These are phyloP conservation scores for Choristoneura fumiferana DNA, from an alignment of 1,140 invertebrate species.

Conservation along the genomic window DNA sequence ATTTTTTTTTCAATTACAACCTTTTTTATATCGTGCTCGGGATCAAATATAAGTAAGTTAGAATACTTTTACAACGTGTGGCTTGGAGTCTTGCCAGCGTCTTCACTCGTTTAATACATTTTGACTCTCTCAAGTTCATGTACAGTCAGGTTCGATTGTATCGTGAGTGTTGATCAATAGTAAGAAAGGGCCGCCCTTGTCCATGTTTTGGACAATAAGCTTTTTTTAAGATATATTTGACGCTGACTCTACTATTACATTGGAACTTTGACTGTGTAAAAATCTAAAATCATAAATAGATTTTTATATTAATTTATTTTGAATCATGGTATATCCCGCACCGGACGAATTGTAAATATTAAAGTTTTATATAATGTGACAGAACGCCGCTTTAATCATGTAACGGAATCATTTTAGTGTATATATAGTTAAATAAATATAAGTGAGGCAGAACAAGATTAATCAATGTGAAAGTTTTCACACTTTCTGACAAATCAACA, in stretches of 20 bases:
- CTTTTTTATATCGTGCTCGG: slow-evolving; percentile 71
- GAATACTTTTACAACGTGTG: slow-evolving; percentile 28
- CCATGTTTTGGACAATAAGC: too few relatives aligned
- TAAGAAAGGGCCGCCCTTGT: too few relatives aligned
- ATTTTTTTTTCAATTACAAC: slow-evolving; percentile 12
- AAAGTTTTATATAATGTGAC: slow-evolving; percentile 38
- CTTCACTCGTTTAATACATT: slow-evolving; percentile 1
- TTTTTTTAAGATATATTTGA: too few relatives aligned
- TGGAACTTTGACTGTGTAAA: background rate
- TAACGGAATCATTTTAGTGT: slow-evolving; percentile 29
- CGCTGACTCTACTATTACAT: background rate
- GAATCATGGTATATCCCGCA: slow-evolving; percentile 54
- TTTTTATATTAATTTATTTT: slow-evolving; percentile 56
- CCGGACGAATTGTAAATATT: slow-evolving; percentile 60
- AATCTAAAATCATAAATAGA: slow-evolving; percentile 37
- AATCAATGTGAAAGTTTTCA: slow-evolving; percentile 40
- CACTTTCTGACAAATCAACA: slow-evolving; percentile 12
- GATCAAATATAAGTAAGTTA: slow-evolving; percentile 71
- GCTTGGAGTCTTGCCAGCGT: background rate
- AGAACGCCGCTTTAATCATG: slow-evolving; percentile 31
- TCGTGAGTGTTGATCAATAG: too few relatives aligned
- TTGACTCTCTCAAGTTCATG: background rate
- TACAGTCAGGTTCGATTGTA: too few relatives aligned
- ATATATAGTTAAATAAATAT: slow-evolving; percentile 27
- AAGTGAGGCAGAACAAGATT: slow-evolving; percentile 29